Evolutionary conservation across 1,140 invertebrate genomes (phyloP), one percentile per base, ranked within the genome.

Genomic region (Bombyx mandarina): DNA sequence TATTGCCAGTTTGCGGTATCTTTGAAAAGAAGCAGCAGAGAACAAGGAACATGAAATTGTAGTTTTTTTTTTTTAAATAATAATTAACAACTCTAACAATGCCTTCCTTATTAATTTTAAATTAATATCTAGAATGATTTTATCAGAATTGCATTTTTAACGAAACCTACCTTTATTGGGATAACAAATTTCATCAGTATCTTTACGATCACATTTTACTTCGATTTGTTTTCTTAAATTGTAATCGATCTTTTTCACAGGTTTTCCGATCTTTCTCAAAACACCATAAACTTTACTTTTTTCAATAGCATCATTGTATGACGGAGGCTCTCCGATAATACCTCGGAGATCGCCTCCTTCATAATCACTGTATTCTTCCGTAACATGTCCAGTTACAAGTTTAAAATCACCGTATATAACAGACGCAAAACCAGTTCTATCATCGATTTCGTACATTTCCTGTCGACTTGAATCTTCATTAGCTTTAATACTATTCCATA

Each of bases 381-480:
- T 22, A n/a, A 76, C 66, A 58, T 63, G 55, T n/a, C 79, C 78
- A 10, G 68, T 77, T 3, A 84, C 50, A n/a, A 86, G 60, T 61
- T 86, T 86, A 56, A 63, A 84, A 52, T 86, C 75, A 18, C 68
- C 75, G 49, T 50, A 58, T 50, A 76, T 76, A 12, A 79, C 69
- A n/a, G 79, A 67, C 12, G 62, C 61, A 63, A 69, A 82, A 7
- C 76, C 79, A 8, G 58, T 57, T 6, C 71, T 71, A 62, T 84
- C 78, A 54, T 83, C 69, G 3, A 86, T 79, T 72, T 86, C 83
- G 56, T 73, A 69, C 10, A 84, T 61, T 9, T 73, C 59, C 12
- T 72, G 50, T 59, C 83, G 67, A 51, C 69, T 63, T 10, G 81
- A 82, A 26, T 62, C 22, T 43, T 58, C 56, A 56, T 83, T 79